Conservation (phyloP, 2,888 invertebrate genomes). For the Meandrusa payeni region DNA sequence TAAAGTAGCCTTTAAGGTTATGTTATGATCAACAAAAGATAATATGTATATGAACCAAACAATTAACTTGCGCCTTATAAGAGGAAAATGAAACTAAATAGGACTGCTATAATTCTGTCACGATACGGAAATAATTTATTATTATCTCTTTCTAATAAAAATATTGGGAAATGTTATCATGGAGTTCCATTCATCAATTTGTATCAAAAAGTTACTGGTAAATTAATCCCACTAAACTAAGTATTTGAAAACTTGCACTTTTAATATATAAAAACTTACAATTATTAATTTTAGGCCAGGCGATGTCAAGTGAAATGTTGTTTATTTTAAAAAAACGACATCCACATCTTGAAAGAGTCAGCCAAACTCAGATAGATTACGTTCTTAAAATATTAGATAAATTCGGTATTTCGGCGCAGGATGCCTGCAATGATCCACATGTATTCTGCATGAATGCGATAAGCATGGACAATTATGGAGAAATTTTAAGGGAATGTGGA, state of each 20-base stretch:
- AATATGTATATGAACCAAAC: too few species aligned
- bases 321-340: slow-evolving; percentile 50
- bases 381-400: slow-evolving; percentile 56
- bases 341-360: slow-evolving; percentile 54
- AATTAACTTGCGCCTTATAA: too few species aligned
- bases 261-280: not conserved
- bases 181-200: slow-evolving; percentile 52
- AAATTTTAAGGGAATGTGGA: slow-evolving; percentile 82
- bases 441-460: slow-evolving; percentile 79
- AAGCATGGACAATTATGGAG: slow-evolving; percentile 82
- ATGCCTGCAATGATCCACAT: slow-evolving; percentile 77
- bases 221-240: slow-evolving; percentile 7
- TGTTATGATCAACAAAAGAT: too few species aligned
- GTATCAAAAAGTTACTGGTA: slow-evolving; percentile 59
- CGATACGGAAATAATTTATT: slow-evolving; percentile 1
- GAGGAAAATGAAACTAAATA: slow-evolving; percentile 11
- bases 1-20: too few species aligned
- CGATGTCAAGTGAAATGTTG: slow-evolving; percentile 39
- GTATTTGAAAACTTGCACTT: too few species aligned
- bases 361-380: slow-evolving; percentile 48
- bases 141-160: slow-evolving; percentile 10
- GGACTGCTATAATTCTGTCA: not conserved
- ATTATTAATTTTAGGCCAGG: slow-evolving; percentile 42
- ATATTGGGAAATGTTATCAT: slow-evolving; percentile 35
- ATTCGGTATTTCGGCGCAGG: slow-evolving; percentile 68